Base-by-base conservation (phyloP, 2,888 invertebrate genomes). In the Andrena trimmerana region DNA sequence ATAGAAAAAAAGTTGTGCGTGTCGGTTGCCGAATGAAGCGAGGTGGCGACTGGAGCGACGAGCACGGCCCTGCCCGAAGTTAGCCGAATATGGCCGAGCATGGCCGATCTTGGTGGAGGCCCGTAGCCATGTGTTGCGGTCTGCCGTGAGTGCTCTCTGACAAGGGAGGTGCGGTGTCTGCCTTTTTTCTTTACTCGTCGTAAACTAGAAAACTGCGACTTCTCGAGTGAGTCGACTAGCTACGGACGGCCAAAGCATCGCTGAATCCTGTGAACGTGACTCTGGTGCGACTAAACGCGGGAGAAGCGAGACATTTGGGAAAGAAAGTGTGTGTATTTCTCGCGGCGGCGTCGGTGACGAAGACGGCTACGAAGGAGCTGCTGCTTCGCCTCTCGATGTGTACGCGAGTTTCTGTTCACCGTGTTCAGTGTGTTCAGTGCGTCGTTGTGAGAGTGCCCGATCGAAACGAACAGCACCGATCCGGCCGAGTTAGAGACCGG, bases 71-170 rank as follows among this genome's bases (percentile, higher is more conserved):
- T 90, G 82, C 6, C 42, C 89, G 90, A 75, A 59, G 70, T 20
- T 73, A 68, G 24, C 60, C 88, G 88, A 86, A 36, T 24, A 50
- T 36, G 63, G 59, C 78, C 90, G 90, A 90, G 79, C 54, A 57
- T 57, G 69, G 16, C 79, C 91, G 91, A 90, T 68, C 69, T 62
- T 52, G 63, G 59, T 84, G 90, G 91, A 91, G 78, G 83, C 77
- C 73, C 88, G 89, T 88, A 92, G 92, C 91, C 91, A 91, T 91
- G 91, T 91, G 91, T 91, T 88, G 92, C 88, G 92, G 88, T 92
- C 88, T 90, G 91, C 91, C 91, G 90, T 90, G 91, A 91, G 91
- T 91, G 91, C 91, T 91, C 92, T 91, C 91, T 90, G 92, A 91
- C 90, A 90, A 92, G 92, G 90, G 91, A 92, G 91, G 91, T 88